Base-by-base conservation (phyloP, 64 coral and sea anemone species). In the Actinia equina region DNA sequence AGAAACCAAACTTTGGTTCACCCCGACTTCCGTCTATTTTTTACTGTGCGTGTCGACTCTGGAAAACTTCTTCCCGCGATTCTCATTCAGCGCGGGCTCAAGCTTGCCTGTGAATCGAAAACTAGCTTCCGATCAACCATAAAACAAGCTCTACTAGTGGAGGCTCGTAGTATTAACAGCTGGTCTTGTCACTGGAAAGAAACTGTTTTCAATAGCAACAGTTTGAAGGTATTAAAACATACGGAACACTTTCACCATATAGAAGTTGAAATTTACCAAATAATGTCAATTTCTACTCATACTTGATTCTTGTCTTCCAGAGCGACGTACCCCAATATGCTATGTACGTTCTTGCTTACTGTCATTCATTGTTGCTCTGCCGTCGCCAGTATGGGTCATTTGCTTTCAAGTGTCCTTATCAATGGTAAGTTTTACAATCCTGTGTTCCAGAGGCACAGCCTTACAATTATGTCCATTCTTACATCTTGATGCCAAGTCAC, bases 41-140 rank as follows among this genome's bases (percentile, higher is more conserved):
- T 96, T 6, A 85, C 86, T 44, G 93, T 85, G 13, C 88, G 84
- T 52, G 62, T 90, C 22, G 94, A 88, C 43, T 30, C 77, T 27
- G 94, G 94, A 15, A 78, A 65, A 67, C 85, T 88, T 16, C 54
- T 96, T 26, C 94, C 94, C 42, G 94, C 94, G 71, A 67, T 90
- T 62, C 45, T 96, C 15, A 96, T 93, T 83, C 91, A 96, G 13
- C 84, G 76, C 7, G 94, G 94, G 52, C 85, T 96, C 45, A 96
- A 93, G 53, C 41, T 96, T 52, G 94, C 94, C 23, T 96, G 94
- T 76, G 91, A 96, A 87, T 84, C 88, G 17, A 89, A 96, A 44
- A 64, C 53, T 23, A 92, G 52, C 59, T 82, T 87, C 13, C 78
- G 85, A 16, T 83, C 42, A 15, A 49, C 51, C 43, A 86, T 90